Percentiles rank a stretch among this genome's conserved stretches.
Conservation (phyloP, 1,140 invertebrate species). For the Diorhabda carinulata region DNA sequence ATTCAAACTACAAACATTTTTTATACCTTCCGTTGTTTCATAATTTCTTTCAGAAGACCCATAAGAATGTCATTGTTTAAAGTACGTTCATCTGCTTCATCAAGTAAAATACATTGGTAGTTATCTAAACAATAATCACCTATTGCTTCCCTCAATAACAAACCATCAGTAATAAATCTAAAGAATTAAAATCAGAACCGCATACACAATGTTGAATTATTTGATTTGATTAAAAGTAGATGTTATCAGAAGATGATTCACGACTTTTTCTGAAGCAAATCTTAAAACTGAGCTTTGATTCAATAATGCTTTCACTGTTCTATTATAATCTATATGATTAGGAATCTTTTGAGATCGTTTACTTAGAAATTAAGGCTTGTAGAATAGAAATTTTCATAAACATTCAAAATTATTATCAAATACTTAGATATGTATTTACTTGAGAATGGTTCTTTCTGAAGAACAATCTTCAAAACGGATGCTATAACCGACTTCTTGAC, state of each 20-base stretch:
- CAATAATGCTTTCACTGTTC: too few species aligned
- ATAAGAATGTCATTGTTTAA: conserved; percentile 98
- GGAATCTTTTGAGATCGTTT: too few species aligned
- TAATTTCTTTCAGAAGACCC: conserved; percentile 97
- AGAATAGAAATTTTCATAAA: too few species aligned
- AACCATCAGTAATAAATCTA: conserved; percentile 99
- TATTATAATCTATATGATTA: too few species aligned
- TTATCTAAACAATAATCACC: conserved; percentile 95
- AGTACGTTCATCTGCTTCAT: conserved; percentile 99
- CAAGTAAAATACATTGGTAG: conserved; percentile 94
- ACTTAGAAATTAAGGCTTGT: too few species aligned
- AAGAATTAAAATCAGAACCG: conserved; percentile 14
- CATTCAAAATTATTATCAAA: not conserved
- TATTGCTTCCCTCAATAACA: conserved; percentile 98
- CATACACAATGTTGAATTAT: not conserved
- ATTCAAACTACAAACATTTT: too few species aligned
- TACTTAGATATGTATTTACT: conserved; percentile 45
- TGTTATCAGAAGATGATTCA: too few species aligned
- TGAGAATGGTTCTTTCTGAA: conserved; percentile 86
- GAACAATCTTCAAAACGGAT: conserved; percentile 99
- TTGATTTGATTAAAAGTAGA: too few species aligned
- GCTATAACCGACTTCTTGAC: conserved; percentile 97
- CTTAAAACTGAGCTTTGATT: too few species aligned
- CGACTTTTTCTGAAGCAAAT: too few species aligned
- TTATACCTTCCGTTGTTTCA: conserved; percentile 69